Evolutionary conservation across 2,888 invertebrate species (phyloP).

Genomic region (Drosophila pseudotalamancana): DNA sequence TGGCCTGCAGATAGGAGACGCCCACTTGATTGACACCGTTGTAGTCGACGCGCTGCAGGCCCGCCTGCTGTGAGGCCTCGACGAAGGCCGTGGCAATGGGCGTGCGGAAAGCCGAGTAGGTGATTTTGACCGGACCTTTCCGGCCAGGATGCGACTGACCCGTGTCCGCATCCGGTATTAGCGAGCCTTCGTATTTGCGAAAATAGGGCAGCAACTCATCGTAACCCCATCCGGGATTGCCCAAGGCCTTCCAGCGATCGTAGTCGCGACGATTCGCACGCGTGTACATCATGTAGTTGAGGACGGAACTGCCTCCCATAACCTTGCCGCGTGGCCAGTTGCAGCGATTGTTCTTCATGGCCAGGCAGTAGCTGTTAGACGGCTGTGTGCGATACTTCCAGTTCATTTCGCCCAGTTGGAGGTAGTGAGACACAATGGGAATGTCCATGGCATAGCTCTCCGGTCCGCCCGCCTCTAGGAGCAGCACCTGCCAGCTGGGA

Average conservation of each 20-base stretch:
- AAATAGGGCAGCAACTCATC: conserved; percentile 90
- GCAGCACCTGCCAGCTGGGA: conserved; percentile 87
- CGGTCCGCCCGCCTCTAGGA: conserved; percentile 89
- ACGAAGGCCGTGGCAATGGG: conserved; percentile 87
- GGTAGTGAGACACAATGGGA: conserved; percentile 88
- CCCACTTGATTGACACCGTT: conserved; percentile 87
- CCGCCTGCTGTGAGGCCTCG: conserved; percentile 86
- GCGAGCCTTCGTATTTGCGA: conserved; percentile 90
- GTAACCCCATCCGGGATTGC: conserved; percentile 90
- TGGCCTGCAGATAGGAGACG: conserved; percentile 87
- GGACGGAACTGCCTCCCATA: conserved; percentile 91
- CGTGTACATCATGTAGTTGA: conserved; percentile 93
- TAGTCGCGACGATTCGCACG: conserved; percentile 89
- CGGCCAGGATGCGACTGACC: conserved; percentile 84
- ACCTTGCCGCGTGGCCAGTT: conserved; percentile 93
- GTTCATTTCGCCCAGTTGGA: conserved; percentile 89
- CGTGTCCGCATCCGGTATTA: conserved; percentile 85
- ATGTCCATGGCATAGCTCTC: conserved; percentile 91
- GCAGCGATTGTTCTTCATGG: conserved; percentile 89
- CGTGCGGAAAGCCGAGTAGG: conserved; percentile 86
- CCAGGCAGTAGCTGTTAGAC: conserved; percentile 88
- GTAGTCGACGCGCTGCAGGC: conserved; percentile 87
- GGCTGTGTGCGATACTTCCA: conserved; percentile 93
- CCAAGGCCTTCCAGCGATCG: conserved; percentile 89
- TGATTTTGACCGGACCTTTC: conserved; percentile 86